Percentiles rank a stretch among this genome's conserved stretches.
Conservation (phyloP, 2,888 invertebrate species). For the Copidosoma aretas region DNA sequence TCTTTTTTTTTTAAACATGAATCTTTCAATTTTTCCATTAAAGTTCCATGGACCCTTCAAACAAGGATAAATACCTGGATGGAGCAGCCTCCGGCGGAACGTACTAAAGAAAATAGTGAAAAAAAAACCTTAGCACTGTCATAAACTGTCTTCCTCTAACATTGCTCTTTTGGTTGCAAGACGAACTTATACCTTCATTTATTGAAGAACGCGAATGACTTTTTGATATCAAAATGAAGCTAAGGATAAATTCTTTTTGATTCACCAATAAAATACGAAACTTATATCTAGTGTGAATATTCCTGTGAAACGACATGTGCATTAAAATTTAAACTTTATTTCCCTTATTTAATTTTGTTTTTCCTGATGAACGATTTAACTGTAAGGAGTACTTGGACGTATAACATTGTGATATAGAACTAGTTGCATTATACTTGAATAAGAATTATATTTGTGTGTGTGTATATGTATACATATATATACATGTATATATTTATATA, state of each 20-base stretch:
- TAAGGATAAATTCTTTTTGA: constrained; percentile 11
- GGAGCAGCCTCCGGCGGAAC: constrained; percentile 5
- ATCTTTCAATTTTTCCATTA: constrained; percentile 34
- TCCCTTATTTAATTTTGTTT: too few species aligned
- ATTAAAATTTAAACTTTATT: neutral
- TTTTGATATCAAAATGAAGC: constrained; percentile 10
- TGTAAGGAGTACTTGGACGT: constrained; percentile 26
- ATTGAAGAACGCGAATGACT: constrained; percentile 1
- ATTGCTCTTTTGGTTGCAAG: constrained; percentile 26
- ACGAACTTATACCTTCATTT: constrained; percentile 7
- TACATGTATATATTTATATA: constrained; percentile 17
- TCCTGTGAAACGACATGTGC: constrained; percentile 21
- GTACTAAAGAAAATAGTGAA: constrained; percentile 5
- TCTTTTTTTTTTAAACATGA: constrained; percentile 1
- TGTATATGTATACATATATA: too few species aligned
- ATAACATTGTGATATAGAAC: constrained; percentile 33
- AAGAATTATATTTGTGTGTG: too few species aligned
- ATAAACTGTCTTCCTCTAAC: constrained; percentile 28
- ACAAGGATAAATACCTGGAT: constrained; percentile 29
- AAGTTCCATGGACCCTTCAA: constrained; percentile 13
- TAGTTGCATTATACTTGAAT: constrained; percentile 20
- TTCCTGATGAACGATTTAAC: neutral
- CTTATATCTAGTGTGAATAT: neutral
- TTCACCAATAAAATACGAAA: constrained; percentile 1
- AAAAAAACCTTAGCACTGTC: constrained; percentile 25